phyloP scores from a whole-genome alignment of 23 tunicate species.

The Clavelina lepadiformis region DNA sequence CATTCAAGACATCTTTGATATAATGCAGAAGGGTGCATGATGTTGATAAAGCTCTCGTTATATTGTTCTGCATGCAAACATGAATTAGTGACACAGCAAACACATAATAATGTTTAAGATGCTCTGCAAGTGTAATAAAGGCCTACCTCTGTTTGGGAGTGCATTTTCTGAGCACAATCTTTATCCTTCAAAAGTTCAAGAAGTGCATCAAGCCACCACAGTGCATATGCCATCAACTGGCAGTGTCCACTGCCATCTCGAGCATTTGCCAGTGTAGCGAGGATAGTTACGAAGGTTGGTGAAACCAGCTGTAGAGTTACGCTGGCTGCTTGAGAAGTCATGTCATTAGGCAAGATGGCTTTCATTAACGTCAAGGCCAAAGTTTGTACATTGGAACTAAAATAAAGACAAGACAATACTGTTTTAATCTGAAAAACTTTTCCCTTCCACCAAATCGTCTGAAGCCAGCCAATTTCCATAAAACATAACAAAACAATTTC shows the following conservation, averaged over 20 bases:
- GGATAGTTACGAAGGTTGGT: constrained; percentile 46
- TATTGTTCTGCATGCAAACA: constrained; percentile 11
- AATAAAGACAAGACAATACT: background rate
- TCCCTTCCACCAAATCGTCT: too few relatives aligned
- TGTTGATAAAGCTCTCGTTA: constrained; percentile 37
- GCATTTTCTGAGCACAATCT: constrained; percentile 21
- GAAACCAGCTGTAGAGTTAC: constrained; percentile 28
- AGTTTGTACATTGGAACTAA: constrained; percentile 31
- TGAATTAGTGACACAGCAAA: background rate
- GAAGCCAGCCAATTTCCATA: too few relatives aligned
- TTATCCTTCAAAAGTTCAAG: constrained; percentile 15
- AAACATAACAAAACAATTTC: too few relatives aligned
- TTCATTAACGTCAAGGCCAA: constrained; percentile 45
- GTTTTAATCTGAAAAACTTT: too few relatives aligned
- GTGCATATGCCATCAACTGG: constrained; percentile 31
- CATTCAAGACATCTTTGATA: constrained; percentile 19
- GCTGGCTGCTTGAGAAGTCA: constrained; percentile 29
- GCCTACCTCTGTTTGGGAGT: constrained; percentile 29
- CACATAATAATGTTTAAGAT: background rate
- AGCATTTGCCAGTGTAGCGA: constrained; percentile 66
- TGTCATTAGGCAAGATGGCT: constrained; percentile 31
- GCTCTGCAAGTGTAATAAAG: background rate
- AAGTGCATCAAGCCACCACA: constrained; percentile 58
- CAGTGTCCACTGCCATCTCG: constrained; percentile 58
- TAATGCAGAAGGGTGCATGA: constrained; percentile 26